These are phyloP conservation scores for Ornithorhynchus anatinus DNA, from an alignment of 2,113 vertebrate species.

Conservation along the genomic window DNA sequence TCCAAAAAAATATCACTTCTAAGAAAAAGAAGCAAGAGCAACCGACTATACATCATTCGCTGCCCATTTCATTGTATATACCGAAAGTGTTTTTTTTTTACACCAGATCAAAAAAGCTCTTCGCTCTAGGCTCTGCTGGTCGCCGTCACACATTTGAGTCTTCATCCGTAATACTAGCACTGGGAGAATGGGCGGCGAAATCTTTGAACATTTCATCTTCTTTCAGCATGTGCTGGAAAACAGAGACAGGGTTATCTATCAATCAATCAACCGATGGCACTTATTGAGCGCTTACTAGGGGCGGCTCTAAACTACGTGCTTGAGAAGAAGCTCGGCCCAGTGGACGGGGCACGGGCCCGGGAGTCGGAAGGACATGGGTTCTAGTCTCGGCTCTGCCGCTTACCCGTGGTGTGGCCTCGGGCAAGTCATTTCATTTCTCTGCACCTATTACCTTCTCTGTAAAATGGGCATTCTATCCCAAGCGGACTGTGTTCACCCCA, in stretches of 20 bases:
- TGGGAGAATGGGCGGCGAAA: conserved; percentile 80
- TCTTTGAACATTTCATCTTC: conserved; percentile 96
- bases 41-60: not conserved
- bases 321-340: no score
- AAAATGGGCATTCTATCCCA: no score
- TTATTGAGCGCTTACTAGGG: no score
- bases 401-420: no score
- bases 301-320: not conserved
- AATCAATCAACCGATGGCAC: not conserved
- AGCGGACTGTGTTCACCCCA: no score
- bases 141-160: conserved; percentile 86
- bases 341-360: no score
- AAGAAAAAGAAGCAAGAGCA: conserved; percentile 41
- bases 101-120: not conserved
- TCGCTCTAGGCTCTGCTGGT: not conserved
- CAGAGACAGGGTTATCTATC: conserved; percentile 2
- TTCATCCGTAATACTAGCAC: conserved; percentile 88
- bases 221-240: conserved; percentile 92
- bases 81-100: not conserved
- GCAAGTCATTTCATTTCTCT: no score
- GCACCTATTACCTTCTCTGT: no score
- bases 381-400: no score
- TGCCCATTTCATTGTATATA: not conserved
- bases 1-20: conserved; percentile 16
- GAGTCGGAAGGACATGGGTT: no score